These are phyloP conservation scores for Diploscapter pachys DNA, from an alignment of 1,140 invertebrate genomes.

Conservation along the genomic window DNA sequence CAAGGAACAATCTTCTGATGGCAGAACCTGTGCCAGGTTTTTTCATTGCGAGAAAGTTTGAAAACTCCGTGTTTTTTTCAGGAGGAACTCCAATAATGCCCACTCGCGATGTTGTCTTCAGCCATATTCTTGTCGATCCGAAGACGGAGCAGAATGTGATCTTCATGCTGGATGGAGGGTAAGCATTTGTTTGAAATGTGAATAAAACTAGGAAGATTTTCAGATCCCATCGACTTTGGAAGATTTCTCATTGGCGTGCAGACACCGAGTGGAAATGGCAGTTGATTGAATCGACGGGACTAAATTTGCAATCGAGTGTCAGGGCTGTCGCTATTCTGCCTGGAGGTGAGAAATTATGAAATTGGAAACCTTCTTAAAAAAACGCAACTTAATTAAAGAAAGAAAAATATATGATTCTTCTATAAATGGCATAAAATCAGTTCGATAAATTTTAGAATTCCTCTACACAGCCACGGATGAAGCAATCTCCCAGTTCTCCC, in stretches of 20 bases:
- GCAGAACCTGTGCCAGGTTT: conserved; percentile 75
- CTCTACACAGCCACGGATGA: conserved; percentile 40
- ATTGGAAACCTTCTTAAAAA: conserved; percentile 4
- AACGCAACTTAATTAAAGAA: too few relatives aligned
- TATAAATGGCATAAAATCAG: neutral
- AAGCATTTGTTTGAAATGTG: neutral
- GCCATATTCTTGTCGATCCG: conserved; percentile 77
- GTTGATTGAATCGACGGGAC: conserved; percentile 36
- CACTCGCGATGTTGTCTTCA: conserved; percentile 78
- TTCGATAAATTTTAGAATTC: conserved; percentile 39
- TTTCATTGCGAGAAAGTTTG: conserved; percentile 1
- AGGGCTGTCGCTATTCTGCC: conserved; percentile 47
- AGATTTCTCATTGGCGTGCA: conserved; percentile 40
- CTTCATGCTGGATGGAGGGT: conserved; percentile 36
- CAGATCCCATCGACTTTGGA: conserved; percentile 15
- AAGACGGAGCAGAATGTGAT: conserved; percentile 31
- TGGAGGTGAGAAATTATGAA: conserved; percentile 3
- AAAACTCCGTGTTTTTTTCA: neutral
- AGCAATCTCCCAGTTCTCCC: conserved; percentile 46
- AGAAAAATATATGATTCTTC: neutral
- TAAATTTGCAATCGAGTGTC: conserved; percentile 33
- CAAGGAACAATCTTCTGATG: conserved; percentile 89
- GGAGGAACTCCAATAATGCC: conserved; percentile 80
- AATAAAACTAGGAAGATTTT: neutral
- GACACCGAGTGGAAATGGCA: conserved; percentile 27